Base-by-base conservation (phyloP, 1,140 invertebrate species). In the Sesamia nonagrioides region DNA sequence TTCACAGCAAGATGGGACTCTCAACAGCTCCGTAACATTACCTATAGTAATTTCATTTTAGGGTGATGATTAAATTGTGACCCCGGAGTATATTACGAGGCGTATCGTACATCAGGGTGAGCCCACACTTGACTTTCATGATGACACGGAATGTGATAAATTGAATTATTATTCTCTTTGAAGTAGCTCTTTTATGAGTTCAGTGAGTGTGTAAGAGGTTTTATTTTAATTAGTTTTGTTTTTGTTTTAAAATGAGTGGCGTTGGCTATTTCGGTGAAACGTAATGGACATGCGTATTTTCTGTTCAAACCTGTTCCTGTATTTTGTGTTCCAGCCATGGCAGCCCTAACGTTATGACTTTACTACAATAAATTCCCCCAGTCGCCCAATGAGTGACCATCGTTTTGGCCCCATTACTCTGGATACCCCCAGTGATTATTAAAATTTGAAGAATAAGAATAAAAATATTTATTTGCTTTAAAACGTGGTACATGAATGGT, bases 21-120 rank as follows among this genome's bases (percentile, higher is more conserved):
- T 60, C 60, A 60, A 74, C 37, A 33, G 17, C 37, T 37, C 54
- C 54, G 9, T 58, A 58, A 74, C 52, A 17, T 58, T 45, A 21
- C 42, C 66, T 33, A 48, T 74, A 54, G 71, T 60, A 74, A 74
- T 74, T 74, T 42, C 35, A 37, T 74, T 74, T 71, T 74, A 74
- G 54, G 71, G 54, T 74, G 71, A 74, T 74, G 71, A 60, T 54
- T 74, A 74, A 58, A 74, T 74, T 74, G 69, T 74, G 52, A 27
- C 35, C 71, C 52, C 54, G 17, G 11, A 48, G 54, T 74, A 60
- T 74, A 48, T 58, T 27, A 37, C 69, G 45, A 52, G 1, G 17
- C 48, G 50, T 60, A 66, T 66, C 61, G n/a, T 66, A 66, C 56
- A 15, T 72, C 15, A 60, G 54, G 71, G 71, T 58, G 18, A 18